These are phyloP conservation scores for Caenorhabditis elegans DNA, from an alignment of 1,140 invertebrate species.

Conservation along the genomic window WBcel235 BX284605.5:6991501-6992000, in stretches of 20 bases:
- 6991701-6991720: neutral
- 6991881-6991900: no score
- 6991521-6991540: no score
- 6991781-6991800: neutral
- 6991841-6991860: neutral
- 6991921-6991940: no score
- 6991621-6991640: neutral
- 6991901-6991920: no score
- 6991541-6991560: no score
- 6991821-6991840: neutral
- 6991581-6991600: neutral
- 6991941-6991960: no score
- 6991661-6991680: neutral
- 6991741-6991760: neutral
- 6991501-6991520: no score
- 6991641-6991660: conserved; percentile 5
- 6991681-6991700: neutral
- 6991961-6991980: no score
- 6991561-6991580: no score
- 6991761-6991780: neutral
- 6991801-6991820: neutral
- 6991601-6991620: neutral
- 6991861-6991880: no score
- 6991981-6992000: no score
- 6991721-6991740: neutral